These are phyloP conservation scores for Oxytorus armatus DNA, from an alignment of 2,888 invertebrate species.

Conservation along the genomic window DNA sequence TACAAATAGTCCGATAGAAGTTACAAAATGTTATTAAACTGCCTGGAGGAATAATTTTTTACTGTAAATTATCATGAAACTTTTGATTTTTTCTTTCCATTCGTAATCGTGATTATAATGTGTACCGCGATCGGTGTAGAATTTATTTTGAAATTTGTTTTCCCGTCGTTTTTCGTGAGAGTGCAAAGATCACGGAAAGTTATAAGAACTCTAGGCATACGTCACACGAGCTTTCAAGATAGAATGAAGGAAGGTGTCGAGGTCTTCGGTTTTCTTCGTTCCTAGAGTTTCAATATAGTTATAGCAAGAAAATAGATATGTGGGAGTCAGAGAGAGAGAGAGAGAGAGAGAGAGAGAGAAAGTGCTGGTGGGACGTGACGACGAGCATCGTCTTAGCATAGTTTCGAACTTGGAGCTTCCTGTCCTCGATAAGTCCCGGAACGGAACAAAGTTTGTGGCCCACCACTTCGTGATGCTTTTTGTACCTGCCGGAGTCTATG, in stretches of 20 bases:
- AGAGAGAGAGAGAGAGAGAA: slow-evolving; percentile 3
- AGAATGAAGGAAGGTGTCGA: slow-evolving; percentile 6
- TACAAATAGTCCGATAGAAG: too few species aligned
- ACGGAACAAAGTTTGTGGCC: slow-evolving; percentile 49
- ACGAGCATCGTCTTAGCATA: slow-evolving; percentile 61
- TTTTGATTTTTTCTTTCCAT: not conserved
- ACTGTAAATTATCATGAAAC: not conserved
- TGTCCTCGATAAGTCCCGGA: slow-evolving; percentile 59
- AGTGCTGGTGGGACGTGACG: slow-evolving; percentile 32
- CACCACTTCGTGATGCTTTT: slow-evolving; percentile 33
- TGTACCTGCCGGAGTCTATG: slow-evolving; percentile 19
- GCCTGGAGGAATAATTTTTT: too few species aligned
- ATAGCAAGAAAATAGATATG: not conserved
- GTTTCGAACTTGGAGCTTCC: slow-evolving; percentile 45
- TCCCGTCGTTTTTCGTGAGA: not conserved
- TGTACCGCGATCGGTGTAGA: not conserved
- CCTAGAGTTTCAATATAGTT: too few species aligned
- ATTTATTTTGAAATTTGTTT: not conserved
- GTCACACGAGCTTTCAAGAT: slow-evolving; percentile 21
- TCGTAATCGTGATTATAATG: not conserved
- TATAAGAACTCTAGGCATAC: slow-evolving; percentile 23
- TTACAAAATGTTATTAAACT: too few species aligned
- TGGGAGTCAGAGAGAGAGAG: not conserved
- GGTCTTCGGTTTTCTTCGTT: too few species aligned
- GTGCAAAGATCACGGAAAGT: slow-evolving; percentile 10